Conservation (phyloP, 2,888 invertebrate genomes). For the Aelia acuminata region DNA sequence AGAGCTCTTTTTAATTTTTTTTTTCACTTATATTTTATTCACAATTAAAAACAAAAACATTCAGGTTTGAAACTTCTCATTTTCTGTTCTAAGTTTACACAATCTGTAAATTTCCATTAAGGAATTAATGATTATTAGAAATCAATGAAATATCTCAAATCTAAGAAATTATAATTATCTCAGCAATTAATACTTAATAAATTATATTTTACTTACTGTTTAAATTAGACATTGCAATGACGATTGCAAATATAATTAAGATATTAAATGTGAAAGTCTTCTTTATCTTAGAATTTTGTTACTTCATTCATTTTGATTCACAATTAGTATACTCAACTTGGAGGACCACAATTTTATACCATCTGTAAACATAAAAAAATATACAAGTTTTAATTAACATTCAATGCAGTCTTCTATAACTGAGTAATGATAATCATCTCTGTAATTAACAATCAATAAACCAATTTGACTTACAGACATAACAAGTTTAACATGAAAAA, state of each 20-base stretch:
- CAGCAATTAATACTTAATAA: neutral
- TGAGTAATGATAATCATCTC: neutral
- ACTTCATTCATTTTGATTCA: neutral
- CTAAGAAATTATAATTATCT: neutral
- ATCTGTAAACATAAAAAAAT: neutral
- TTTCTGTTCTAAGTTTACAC: neutral
- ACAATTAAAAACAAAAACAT: neutral
- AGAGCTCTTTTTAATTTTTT: neutral
- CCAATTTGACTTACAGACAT: neutral
- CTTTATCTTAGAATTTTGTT: no score
- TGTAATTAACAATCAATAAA: neutral
- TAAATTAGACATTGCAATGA: neutral
- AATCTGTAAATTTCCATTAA: neutral
- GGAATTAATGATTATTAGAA: neutral
- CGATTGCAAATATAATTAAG: neutral
- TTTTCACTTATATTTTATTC: neutral
- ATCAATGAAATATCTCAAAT: neutral
- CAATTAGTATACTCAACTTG: neutral
- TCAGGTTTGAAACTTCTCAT: neutral
- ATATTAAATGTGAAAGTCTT: neutral
- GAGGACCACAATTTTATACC: neutral
- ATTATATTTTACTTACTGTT: neutral
- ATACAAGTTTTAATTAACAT: neutral
- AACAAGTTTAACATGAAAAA: neutral
- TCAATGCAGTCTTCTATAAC: neutral